phyloP scores from a whole-genome alignment of 2,888 invertebrate species.

The Keiferia lycopersicella region DNA sequence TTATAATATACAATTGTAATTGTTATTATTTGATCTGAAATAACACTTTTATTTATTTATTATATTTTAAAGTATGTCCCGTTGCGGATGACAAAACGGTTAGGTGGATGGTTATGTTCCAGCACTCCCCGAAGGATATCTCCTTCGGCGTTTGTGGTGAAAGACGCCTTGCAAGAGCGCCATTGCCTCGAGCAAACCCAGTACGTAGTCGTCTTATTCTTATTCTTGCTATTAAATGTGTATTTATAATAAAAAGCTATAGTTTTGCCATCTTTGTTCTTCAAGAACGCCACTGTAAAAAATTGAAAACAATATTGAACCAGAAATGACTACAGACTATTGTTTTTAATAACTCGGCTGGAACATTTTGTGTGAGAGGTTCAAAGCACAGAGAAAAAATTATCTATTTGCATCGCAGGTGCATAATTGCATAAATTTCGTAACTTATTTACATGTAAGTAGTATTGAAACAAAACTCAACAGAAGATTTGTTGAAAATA shows the following conservation, averaged over 20 bases:
- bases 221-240: background rate
- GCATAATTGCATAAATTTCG: too few species aligned
- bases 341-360: too few species aligned
- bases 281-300: background rate
- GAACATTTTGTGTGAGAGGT: too few species aligned
- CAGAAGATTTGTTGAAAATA: too few species aligned
- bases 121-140: background rate
- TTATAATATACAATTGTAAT: too few species aligned
- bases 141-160: background rate
- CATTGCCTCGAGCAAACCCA: background rate
- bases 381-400: too few species aligned
- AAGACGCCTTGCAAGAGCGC: background rate
- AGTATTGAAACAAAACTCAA: too few species aligned
- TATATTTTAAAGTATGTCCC: background rate
- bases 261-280: background rate
- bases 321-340: too few species aligned
- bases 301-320: background rate
- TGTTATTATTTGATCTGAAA: too few species aligned
- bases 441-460: too few species aligned
- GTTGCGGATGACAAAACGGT: background rate
- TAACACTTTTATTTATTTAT: too few species aligned
- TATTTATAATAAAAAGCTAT: background rate
- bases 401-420: too few species aligned
- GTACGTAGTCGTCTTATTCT: background rate
- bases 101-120: conserved; percentile 2